phyloP scores from a whole-genome alignment of 2,797 vertebrate genomes.

The Nothura maculosa region DNA sequence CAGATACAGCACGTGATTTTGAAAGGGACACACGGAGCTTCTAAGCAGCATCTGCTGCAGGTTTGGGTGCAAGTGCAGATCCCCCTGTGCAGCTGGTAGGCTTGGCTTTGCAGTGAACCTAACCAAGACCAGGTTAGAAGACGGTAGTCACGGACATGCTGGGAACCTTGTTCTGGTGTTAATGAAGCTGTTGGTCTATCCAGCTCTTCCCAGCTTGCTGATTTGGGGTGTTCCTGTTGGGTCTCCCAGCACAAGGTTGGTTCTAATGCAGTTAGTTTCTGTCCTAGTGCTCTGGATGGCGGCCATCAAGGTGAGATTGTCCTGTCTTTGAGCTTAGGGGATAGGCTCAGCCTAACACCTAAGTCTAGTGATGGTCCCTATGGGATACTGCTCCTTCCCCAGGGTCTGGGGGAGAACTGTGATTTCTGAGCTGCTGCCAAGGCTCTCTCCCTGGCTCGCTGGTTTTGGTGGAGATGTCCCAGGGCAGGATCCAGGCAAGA shows the following conservation, averaged over 20 bases:
- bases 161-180: neutral
- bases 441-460: neutral
- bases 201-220: accelerated
- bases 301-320: neutral
- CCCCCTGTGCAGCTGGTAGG: neutral
- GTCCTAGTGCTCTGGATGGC: accelerated
- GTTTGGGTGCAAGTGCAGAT: neutral
- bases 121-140: neutral
- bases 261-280: neutral
- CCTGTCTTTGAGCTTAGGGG: neutral
- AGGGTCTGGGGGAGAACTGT: neutral
- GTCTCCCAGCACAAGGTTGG: neutral
- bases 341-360: neutral
- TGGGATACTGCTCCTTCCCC: neutral
- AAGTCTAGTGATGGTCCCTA: accelerated
- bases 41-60: neutral
- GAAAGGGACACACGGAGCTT: accelerated
- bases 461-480: neutral
- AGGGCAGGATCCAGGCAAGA: neutral
- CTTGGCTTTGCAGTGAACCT: neutral
- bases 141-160: neutral
- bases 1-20: neutral
- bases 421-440: accelerated
- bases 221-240: neutral
- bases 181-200: neutral